Base-by-base conservation (phyloP, 1,140 invertebrate genomes). In the Harpegnathos saltator region DNA sequence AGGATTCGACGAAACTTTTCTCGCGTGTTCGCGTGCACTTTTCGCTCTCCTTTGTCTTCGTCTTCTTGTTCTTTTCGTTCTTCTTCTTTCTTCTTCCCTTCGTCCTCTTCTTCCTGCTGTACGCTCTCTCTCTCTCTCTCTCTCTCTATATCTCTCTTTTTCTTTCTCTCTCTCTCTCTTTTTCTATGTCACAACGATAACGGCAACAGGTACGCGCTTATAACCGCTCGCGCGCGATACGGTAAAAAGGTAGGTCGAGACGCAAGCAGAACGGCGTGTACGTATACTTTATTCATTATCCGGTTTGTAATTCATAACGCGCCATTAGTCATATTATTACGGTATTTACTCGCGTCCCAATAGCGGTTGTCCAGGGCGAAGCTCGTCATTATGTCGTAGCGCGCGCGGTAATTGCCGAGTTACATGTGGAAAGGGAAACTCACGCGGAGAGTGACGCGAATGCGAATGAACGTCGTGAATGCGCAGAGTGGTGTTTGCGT, bases 1-100 rank as follows among this genome's bases (percentile, higher is more conserved):
- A 91, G 89, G 85, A 92, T 93, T 92, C 91, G 82, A 90, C 86
- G 90, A 92, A 93, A 90, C 84, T 89, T 90, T 83, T 88, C 73
- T 84, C 69, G 59, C 80, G n/a, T 84, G 73, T 72, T 19, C 26
- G 65, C 50, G 22, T 44, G 38, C 38, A 44, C 38, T 9, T 44
- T 44, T n/a, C n/a, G 11, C 38, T 44, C 11, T 29, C 66, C 50
- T 63, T 69, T 14, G 26, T 26, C 62, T 65, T 29, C 56, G 17
- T 66, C 11, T n/a, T n/a, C n/a, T 12, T 33, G 33, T 33, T 14
- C 22, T 7, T 22, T 24, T n/a, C 1, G 1, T n/a, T 58, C 17
- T 17, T 22, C 26, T 3, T 78, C 26, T 19, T 71, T 74, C 48
- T 72, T 1, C 29, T 33, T 9, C 22, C 62, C 38, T 29, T 17